Conservation (phyloP, 2,113 vertebrate genomes). For the Gobio gobio region DNA sequence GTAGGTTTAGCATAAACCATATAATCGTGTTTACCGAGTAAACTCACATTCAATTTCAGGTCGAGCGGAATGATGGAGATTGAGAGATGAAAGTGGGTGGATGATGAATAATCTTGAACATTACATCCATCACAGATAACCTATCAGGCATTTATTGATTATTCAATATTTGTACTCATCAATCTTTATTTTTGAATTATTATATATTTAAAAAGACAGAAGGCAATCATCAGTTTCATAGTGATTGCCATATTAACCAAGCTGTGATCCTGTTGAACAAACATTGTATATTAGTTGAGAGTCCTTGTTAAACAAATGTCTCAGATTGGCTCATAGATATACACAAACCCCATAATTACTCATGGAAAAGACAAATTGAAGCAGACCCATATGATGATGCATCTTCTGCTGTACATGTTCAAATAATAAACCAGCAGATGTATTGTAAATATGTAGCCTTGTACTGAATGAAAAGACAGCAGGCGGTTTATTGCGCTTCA, state of each 20-base stretch:
- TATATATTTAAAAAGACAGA: not conserved
- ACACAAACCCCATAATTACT: conserved; percentile 54
- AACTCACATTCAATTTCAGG: conserved; percentile 23
- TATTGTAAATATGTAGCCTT: conserved; percentile 54
- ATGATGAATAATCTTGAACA: not conserved
- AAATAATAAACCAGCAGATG: conserved; percentile 54
- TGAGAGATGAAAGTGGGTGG: conserved; percentile 31
- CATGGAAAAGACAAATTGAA: conserved; percentile 39
- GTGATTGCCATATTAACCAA: not conserved
- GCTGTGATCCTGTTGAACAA: conserved; percentile 39
- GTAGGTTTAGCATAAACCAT: conserved; percentile 30
- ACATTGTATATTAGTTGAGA: conserved; percentile 36
- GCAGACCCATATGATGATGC: conserved; percentile 40
- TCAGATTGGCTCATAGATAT: conserved; percentile 52
- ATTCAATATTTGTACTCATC: conserved; percentile 15
- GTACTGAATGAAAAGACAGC: conserved; percentile 49
- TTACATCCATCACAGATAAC: not conserved
- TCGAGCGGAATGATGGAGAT: not conserved
- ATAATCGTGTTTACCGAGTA: conserved; percentile 36
- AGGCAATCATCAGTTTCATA: conserved; percentile 8
- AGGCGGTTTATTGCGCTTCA: conserved; percentile 49
- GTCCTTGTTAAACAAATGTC: conserved; percentile 48
- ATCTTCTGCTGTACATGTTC: conserved; percentile 45
- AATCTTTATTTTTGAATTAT: conserved; percentile 17
- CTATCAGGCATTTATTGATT: conserved; percentile 24